Conservation (phyloP, 2,113 vertebrate species). For the Platycercus adscitus region DNA sequence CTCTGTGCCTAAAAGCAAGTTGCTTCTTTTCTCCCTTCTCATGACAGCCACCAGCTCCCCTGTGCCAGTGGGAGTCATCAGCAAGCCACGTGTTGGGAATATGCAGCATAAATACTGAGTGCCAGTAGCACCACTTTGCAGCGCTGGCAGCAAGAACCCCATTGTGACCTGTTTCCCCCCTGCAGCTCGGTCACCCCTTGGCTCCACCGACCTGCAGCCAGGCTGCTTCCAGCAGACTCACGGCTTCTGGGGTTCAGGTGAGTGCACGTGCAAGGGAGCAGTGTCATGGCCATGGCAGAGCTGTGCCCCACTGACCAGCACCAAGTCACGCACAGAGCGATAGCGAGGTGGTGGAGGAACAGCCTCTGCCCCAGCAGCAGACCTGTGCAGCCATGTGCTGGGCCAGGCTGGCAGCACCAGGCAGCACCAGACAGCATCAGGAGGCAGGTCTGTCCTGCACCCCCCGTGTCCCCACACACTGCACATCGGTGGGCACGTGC, state of each 20-base stretch:
- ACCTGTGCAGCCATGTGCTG: neutral
- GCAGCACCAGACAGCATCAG: neutral
- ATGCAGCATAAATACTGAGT: neutral
- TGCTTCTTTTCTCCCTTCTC: neutral
- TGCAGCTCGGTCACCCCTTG: neutral
- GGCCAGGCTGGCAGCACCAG: neutral
- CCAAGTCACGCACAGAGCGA: accelerated
- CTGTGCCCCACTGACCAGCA: neutral
- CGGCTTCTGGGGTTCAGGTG: neutral
- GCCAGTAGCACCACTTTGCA: neutral
- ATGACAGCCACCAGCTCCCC: neutral
- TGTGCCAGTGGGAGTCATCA: neutral
- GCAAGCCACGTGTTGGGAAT: neutral
- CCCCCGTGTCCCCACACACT: accelerated
- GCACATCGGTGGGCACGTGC: neutral
- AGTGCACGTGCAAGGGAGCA: accelerated
- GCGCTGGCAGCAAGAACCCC: neutral
- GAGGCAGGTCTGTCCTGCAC: neutral
- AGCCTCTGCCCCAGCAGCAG: neutral
- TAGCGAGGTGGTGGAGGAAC: neutral
- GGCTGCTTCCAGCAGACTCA: neutral
- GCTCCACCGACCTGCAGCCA: neutral
- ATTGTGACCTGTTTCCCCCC: accelerated
- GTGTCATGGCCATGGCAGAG: accelerated
- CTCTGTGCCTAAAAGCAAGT: neutral